Percentiles rank a stretch among this genome's conserved stretches.
phyloP scores from a whole-genome alignment of 1,140 invertebrate genomes.

The Drosophila bocqueti region DNA sequence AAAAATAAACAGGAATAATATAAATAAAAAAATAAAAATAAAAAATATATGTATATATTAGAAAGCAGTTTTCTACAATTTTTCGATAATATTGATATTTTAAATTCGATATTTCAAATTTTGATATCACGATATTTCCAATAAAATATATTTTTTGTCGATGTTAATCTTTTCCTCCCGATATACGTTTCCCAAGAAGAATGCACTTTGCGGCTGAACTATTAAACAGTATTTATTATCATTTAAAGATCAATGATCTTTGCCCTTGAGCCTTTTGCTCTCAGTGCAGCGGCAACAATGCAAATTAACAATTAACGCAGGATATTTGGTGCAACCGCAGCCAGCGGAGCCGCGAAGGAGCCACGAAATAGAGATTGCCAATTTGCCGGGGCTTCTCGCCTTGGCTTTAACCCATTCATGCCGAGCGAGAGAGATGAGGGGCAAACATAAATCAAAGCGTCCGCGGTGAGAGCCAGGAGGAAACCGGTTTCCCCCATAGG shows the following conservation, averaged over 20 bases:
- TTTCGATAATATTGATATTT: no score
- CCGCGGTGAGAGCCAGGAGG: neutral
- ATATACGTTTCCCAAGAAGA: neutral
- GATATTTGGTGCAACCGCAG: conserved; percentile 61
- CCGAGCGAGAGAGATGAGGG: neutral
- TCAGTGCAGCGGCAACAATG: conserved; percentile 29
- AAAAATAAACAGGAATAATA: no score
- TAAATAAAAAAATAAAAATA: no score
- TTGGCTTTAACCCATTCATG: conserved; percentile 17
- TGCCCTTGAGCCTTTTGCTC: neutral
- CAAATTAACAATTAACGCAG: conserved; percentile 65
- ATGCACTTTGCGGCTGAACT: neutral
- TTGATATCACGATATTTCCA: no score
- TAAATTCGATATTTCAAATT: no score
- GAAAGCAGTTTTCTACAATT: no score
- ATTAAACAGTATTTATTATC: neutral
- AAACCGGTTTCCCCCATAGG: conserved; percentile 17
- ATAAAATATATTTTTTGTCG: no score
- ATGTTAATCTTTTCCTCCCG: neutral
- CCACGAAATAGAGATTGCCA: conserved; percentile 39
- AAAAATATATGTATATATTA: no score
- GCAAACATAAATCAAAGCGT: conserved; percentile 18
- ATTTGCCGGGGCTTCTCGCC: conserved; percentile 32
- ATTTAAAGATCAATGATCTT: neutral
- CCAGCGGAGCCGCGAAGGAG: conserved; percentile 27